Conservation (phyloP, 2,797 vertebrate genomes). For the Erethizon dorsatum region DNA sequence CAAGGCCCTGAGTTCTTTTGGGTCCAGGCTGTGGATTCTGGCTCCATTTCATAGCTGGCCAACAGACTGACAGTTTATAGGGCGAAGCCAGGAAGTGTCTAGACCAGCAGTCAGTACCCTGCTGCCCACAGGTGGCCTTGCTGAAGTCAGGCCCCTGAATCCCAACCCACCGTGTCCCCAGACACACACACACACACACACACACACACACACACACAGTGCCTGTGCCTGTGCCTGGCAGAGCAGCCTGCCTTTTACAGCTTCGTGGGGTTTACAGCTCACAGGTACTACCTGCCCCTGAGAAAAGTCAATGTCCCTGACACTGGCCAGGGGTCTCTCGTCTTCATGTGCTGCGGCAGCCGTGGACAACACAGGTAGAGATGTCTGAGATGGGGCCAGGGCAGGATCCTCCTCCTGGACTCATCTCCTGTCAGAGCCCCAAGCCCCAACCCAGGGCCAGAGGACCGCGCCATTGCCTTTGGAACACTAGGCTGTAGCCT, state of each 20-base stretch:
- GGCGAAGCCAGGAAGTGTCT: not conserved
- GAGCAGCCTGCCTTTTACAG: not conserved
- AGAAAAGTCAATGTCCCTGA: not conserved
- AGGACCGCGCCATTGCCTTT: not conserved
- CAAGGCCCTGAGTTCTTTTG: not conserved
- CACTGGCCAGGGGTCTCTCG: not conserved
- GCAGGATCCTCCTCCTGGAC: not conserved
- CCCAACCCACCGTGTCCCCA: not conserved
- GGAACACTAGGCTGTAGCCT: not conserved
- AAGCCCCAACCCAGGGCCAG: not conserved
- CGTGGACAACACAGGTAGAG: not conserved
- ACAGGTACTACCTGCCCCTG: not conserved
- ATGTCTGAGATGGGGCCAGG: too few species aligned
- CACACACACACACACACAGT: not conserved
- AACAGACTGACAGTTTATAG: not conserved
- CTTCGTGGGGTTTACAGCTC: not conserved
- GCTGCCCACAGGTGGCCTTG: not conserved
- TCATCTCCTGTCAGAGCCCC: not conserved
- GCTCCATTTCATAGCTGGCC: not conserved
- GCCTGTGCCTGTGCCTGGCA: not conserved
- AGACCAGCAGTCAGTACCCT: not conserved
- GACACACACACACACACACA: not conserved
- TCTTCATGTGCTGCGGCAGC: not conserved
- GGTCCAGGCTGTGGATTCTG: not conserved
- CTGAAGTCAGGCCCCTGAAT: not conserved